Conservation (phyloP, 2,888 invertebrate species). For the Stomorhina lunata region DNA sequence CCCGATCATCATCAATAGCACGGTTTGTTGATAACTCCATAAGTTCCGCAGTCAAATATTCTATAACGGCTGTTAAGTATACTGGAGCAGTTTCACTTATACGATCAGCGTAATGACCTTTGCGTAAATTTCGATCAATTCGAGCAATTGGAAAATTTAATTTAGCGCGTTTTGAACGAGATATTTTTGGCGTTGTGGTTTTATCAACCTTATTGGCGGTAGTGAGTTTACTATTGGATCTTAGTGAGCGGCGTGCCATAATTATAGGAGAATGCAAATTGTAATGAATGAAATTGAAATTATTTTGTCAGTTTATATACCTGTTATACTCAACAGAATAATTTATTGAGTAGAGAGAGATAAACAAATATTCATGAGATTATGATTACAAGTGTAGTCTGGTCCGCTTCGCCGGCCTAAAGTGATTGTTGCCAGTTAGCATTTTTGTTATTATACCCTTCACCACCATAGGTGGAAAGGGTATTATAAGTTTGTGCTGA, state of each 20-base stretch:
- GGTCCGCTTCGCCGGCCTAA: too few species aligned
- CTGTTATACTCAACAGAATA: too few species aligned
- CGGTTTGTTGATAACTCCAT: constrained; percentile 85
- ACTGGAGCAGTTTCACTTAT: constrained; percentile 82
- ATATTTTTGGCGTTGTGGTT: constrained; percentile 79
- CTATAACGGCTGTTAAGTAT: constrained; percentile 82
- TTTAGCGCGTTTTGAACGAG: constrained; percentile 81
- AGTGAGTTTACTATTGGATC: too few species aligned
- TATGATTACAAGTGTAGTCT: too few species aligned
- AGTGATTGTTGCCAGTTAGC: too few species aligned
- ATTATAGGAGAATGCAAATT: background rate
- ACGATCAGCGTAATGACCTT: constrained; percentile 84
- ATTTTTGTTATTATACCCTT: too few species aligned
- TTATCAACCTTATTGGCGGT: background rate
- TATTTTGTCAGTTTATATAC: background rate
- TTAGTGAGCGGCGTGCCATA: background rate
- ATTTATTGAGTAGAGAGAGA: too few species aligned
- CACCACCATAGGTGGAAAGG: too few species aligned
- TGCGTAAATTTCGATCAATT: constrained; percentile 82
- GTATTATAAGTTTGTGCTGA: too few species aligned
- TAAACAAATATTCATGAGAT: too few species aligned
- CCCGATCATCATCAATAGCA: too few species aligned
- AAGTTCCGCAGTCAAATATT: constrained; percentile 85
- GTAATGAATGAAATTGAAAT: background rate
- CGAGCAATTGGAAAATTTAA: constrained; percentile 83